Percentiles rank a stretch among this genome's conserved stretches.
Evolutionary conservation across 92 coral and sea anemone species (phyloP).

Genomic region (Actinernus sp.): DNA sequence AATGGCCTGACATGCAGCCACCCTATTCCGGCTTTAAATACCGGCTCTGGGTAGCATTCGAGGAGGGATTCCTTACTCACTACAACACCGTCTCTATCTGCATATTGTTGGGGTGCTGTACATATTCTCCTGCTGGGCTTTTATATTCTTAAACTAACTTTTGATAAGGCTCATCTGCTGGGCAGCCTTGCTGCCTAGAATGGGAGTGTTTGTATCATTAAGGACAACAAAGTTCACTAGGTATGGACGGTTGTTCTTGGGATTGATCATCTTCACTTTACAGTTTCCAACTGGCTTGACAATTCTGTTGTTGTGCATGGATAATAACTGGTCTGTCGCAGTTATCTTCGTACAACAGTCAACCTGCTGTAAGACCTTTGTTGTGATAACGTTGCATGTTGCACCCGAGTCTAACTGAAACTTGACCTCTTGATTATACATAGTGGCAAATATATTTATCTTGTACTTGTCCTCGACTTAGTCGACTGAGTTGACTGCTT

Average conservation of each 20-base stretch:
- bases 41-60: conserved; percentile 42
- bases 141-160: conserved; percentile 44
- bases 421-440: conserved; percentile 20
- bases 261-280: conserved; percentile 43
- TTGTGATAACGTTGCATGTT: conserved; percentile 52
- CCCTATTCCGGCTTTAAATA: conserved; percentile 43
- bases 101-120: too few species aligned
- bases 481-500: conserved; percentile 15
- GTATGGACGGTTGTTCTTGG: conserved; percentile 35
- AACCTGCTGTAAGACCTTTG: conserved; percentile 19
- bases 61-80: conserved; percentile 12
- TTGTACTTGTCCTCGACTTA: conserved; percentile 6
- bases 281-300: conserved; percentile 52
- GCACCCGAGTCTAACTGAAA: conserved; percentile 58
- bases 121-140: too few species aligned
- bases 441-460: conserved; percentile 39
- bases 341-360: conserved; percentile 21
- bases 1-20: conserved; percentile 42
- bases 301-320: conserved; percentile 39
- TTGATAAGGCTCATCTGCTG: conserved; percentile 46
- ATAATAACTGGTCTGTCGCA: conserved; percentile 13
- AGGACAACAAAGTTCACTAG: conserved; percentile 43
- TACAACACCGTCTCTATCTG: neutral
- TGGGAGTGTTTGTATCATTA: conserved; percentile 18
- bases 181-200: conserved; percentile 50